phyloP scores from a whole-genome alignment of 2,113 vertebrate genomes.

The Boulengeromyrus knoepffleri region DNA sequence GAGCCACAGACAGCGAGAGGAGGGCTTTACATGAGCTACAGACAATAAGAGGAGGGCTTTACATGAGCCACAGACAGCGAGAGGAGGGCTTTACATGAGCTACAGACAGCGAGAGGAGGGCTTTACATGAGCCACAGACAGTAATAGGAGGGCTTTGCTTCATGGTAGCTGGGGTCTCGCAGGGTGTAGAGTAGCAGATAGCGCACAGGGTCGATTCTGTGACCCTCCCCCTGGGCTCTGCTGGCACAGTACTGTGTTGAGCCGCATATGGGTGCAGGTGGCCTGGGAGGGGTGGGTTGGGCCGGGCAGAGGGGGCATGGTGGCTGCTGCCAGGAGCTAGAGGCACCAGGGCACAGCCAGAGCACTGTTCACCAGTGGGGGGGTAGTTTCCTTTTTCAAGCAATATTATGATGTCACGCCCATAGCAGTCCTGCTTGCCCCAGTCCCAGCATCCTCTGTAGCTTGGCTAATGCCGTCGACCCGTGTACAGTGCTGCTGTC shows the following conservation, averaged over 20 bases:
- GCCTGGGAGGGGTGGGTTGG: background rate
- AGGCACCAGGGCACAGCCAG: background rate
- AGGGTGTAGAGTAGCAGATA: background rate
- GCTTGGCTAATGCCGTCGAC: background rate
- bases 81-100: too few relatives aligned
- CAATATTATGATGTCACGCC: background rate
- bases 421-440: background rate
- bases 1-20: too few relatives aligned
- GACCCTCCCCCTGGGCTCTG: background rate
- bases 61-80: too few relatives aligned
- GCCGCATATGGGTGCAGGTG: background rate
- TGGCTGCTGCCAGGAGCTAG: background rate
- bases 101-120: background rate
- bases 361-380: background rate
- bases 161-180: background rate
- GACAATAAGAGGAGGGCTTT: background rate
- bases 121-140: background rate
- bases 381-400: background rate
- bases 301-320: background rate
- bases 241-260: background rate
- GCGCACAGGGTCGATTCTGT: background rate
- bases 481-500: background rate
- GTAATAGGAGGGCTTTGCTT: background rate
- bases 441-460: background rate
- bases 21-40: too few relatives aligned